phyloP scores from a whole-genome alignment of 1,140 invertebrate genomes.

The Drosophila murphyi region DNA sequence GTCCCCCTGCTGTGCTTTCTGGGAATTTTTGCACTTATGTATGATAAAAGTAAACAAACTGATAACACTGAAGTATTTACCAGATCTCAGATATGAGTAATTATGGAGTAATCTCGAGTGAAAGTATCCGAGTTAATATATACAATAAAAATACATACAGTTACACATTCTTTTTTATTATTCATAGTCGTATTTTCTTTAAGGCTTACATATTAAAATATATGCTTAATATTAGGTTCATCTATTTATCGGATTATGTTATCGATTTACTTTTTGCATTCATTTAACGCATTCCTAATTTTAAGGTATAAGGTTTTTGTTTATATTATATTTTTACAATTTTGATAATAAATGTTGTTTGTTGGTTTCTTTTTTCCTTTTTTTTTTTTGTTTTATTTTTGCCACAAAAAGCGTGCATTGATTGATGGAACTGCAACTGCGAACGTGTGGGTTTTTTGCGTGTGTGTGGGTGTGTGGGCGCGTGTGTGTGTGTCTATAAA shows the following conservation, averaged over 20 bases:
- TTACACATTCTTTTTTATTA: constrained; percentile 69
- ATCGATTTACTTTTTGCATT: constrained; percentile 50
- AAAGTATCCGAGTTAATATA: neutral
- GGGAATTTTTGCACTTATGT: constrained; percentile 23
- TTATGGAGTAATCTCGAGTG: neutral
- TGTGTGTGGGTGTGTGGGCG: constrained; percentile 2
- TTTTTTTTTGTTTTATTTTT: constrained; percentile 7
- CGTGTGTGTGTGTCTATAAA: constrained; percentile 27
- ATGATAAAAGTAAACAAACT: constrained; percentile 9
- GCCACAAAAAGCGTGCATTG: constrained; percentile 50
- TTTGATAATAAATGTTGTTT: constrained; percentile 44
- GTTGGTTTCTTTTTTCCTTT: neutral
- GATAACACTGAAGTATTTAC: constrained; percentile 1
- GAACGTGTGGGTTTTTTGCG: neutral
- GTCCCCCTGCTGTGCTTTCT: neutral
- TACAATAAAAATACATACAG: constrained; percentile 39
- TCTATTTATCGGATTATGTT: constrained; percentile 75
- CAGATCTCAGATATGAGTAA: neutral
- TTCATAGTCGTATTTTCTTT: constrained; percentile 80
- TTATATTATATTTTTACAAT: constrained; percentile 58
- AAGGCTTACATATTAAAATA: constrained; percentile 83
- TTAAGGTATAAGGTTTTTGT: constrained; percentile 49
- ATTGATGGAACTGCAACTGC: constrained; percentile 44
- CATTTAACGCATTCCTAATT: constrained; percentile 46
- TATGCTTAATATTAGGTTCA: constrained; percentile 73